A percentile compares a stretch with the other conserved stretches of the same genome.
These are phyloP conservation scores for Hypocryptadius cinnamomeus DNA, from an alignment of 2,113 vertebrate genomes.

Conservation along the genomic window DNA sequence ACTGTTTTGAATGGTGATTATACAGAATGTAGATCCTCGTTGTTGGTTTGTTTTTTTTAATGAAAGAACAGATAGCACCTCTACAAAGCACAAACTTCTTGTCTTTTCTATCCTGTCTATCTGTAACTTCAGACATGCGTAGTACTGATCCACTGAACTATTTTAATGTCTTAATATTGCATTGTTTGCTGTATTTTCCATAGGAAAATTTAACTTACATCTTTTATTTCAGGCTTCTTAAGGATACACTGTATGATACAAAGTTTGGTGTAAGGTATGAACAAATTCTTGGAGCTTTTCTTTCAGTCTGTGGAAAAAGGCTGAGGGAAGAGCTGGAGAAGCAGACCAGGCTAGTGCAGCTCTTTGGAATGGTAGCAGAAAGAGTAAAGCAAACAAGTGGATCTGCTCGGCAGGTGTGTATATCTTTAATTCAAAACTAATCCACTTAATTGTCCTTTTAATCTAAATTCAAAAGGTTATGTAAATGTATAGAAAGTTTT, in stretches of 20 bases:
- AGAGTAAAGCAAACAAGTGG: slow-evolving; percentile 87
- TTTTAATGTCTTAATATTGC: neutral
- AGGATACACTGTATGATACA: slow-evolving; percentile 87
- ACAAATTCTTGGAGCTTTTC: slow-evolving; percentile 84
- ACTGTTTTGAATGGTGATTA: neutral
- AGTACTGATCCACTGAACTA: neutral
- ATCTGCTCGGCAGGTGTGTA: slow-evolving; percentile 85
- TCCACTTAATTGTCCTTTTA: neutral
- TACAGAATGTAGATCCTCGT: neutral
- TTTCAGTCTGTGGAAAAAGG: slow-evolving; percentile 84
- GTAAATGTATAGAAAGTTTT: neutral
- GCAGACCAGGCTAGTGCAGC: slow-evolving; percentile 85
- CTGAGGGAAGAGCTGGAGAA: slow-evolving; percentile 88
- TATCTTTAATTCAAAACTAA: neutral
- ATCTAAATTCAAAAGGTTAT: neutral
- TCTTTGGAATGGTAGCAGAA: slow-evolving; percentile 89
- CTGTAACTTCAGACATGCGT: neutral
- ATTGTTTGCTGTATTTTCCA: neutral
- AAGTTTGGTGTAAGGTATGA: slow-evolving; percentile 86
- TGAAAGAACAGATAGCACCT: neutral
- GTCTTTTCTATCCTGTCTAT: neutral
- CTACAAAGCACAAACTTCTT: neutral
- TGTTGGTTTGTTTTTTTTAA: neutral
- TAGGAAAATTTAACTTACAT: neutral
- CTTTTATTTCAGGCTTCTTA: slow-evolving; percentile 84